Evolutionary conservation across 2,797 vertebrate genomes (phyloP), one percentile per base, ranked within the genome.

Genomic region (Pipistrellus nathusii): DNA sequence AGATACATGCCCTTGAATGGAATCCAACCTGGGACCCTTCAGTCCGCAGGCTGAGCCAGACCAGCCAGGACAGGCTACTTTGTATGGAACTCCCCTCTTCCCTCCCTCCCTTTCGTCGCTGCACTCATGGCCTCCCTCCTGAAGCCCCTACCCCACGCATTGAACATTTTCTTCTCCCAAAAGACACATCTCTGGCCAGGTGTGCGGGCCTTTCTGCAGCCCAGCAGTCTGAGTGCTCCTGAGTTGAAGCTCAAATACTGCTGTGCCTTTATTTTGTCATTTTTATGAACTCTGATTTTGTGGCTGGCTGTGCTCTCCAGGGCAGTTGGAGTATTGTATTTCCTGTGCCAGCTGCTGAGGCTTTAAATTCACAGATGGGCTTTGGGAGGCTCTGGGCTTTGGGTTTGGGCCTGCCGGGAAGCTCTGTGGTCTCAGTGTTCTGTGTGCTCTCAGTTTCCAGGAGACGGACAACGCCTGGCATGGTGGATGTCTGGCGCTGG

Each of bases 391-490:
- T 64, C 20, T 0, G 1, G 77, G 44, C 8, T 6, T 6, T 30
- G n/a, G 14, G 9, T 12, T 0, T 30, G 35, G 35, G 23, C 20
- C 57, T n/a, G 38, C 25, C 1, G 30, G 18, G 14, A 20, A 35
- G 7, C n/a, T 2, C 71, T 71, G 51, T 84, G 6, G 30, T 44
- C 75, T 91, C 55, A 85, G 35, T 3, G 46, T 81, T 82, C 15
- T 88, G 21, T 97, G 57, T 95, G 78, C 48, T 95, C 18, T 97
- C 55, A 99, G 99, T 97, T 99, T 99, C 93, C 99, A 99, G 98
- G 99, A 99, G 97, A 99, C 99, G 0, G 99, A 99, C 96, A 99
- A 98, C 0, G 98, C 99, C 0, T 99, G 99, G 99, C 99, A 99
- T 3, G 99, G 99, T 0, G 99, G 99, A 57, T 99, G 99, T 96